A percentile compares a stretch with the other conserved stretches of the same genome.
phyloP scores from a whole-genome alignment of 1,140 invertebrate genomes.

The Vanessa tameamea region DNA sequence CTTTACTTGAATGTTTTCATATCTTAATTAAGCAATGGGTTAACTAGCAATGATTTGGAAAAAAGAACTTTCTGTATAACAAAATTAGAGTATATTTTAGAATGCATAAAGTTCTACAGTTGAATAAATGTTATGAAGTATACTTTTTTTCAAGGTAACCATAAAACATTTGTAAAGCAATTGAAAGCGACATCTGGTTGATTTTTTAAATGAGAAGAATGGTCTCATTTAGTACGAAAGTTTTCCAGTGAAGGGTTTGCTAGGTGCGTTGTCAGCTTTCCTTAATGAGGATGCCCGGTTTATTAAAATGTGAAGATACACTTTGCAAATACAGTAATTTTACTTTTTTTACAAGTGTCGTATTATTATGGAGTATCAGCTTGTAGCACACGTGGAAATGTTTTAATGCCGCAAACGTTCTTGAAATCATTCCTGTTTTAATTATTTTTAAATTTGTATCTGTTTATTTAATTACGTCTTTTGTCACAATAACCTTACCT shows the following conservation, averaged over 20 bases:
- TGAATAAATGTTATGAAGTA: constrained; percentile 8
- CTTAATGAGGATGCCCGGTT: constrained; percentile 24
- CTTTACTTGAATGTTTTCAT: no score
- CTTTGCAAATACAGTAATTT: not conserved
- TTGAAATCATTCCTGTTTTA: no score
- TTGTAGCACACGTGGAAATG: not conserved
- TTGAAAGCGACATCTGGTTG: constrained; percentile 12
- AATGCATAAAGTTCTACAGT: not conserved
- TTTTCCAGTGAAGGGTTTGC: constrained; percentile 23
- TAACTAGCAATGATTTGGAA: not conserved
- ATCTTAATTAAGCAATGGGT: no score
- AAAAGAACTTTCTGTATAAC: not conserved
- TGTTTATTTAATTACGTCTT: no score
- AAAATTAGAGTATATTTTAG: constrained; percentile 3
- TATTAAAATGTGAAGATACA: constrained; percentile 1
- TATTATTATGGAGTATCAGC: constrained; percentile 4
- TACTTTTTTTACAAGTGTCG: constrained; percentile 4
- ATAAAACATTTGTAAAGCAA: constrained; percentile 12
- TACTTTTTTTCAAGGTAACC: constrained; percentile 1
- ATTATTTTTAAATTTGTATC: no score
- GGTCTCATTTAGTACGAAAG: constrained; percentile 17
- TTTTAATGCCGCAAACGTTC: not conserved
- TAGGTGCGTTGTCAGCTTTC: constrained; percentile 21
- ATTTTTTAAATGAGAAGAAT: constrained; percentile 20
- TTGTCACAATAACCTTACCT: no score